phyloP scores from a whole-genome alignment of 2,797 vertebrate species.

The Macropus fuliginosus region DNA sequence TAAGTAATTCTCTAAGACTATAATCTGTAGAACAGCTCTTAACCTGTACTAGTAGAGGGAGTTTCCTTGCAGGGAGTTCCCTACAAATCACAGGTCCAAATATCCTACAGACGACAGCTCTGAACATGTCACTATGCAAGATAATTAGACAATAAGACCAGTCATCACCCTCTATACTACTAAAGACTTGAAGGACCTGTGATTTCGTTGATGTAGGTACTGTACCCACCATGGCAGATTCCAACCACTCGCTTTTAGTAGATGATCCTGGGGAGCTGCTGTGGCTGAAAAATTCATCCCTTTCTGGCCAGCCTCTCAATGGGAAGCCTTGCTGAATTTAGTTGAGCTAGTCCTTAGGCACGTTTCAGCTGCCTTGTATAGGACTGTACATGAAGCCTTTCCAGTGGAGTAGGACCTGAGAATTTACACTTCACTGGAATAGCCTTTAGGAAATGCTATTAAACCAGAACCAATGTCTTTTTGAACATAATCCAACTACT shows the following conservation, averaged over 20 bases:
- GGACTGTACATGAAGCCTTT: background rate
- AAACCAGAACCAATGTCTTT: background rate
- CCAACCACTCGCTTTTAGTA: background rate
- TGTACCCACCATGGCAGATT: background rate
- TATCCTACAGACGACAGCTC: background rate
- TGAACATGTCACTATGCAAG: background rate
- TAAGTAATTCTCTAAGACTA: background rate
- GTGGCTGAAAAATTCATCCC: background rate
- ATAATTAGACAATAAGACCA: background rate
- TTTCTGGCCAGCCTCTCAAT: background rate
- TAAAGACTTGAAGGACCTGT: background rate
- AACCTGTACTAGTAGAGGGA: background rate
- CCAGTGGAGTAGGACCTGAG: background rate
- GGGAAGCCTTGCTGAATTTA: background rate
- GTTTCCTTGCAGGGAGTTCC: background rate
- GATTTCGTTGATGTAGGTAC: background rate
- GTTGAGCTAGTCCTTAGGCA: background rate
- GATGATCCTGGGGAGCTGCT: background rate
- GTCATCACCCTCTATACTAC: background rate
- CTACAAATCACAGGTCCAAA: background rate
- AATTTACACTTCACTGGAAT: background rate
- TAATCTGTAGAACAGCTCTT: background rate
- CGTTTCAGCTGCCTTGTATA: background rate
- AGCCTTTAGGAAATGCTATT: background rate
- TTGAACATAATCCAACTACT: background rate